phyloP scores from a whole-genome alignment of 2,888 invertebrate species.

The Boloria selene region DNA sequence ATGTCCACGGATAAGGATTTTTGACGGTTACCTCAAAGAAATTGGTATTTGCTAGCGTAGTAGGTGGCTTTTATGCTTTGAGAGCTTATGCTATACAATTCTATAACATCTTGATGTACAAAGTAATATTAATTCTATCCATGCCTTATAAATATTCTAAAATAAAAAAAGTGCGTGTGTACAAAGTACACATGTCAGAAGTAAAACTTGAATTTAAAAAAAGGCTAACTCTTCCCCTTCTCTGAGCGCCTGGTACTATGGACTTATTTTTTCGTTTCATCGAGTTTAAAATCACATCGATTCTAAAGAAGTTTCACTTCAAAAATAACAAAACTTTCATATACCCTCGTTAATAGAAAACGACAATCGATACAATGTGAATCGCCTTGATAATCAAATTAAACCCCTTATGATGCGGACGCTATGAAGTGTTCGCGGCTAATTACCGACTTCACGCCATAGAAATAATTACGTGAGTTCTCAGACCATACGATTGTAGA shows the following conservation, averaged over 20 bases:
- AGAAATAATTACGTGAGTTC: constrained; percentile 71
- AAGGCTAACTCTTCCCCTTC: too few species aligned
- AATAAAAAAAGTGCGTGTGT: background rate
- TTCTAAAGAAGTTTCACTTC: too few species aligned
- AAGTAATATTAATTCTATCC: background rate
- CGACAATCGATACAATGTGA: constrained; percentile 39
- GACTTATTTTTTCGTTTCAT: too few species aligned
- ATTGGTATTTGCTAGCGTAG: background rate
- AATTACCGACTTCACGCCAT: constrained; percentile 66
- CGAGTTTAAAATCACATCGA: too few species aligned
- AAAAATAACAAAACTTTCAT: constrained; percentile 22
- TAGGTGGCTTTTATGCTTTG: background rate
- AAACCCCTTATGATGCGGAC: constrained; percentile 52
- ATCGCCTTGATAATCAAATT: constrained; percentile 62
- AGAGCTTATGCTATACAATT: background rate
- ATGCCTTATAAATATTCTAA: background rate
- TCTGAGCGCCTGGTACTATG: too few species aligned
- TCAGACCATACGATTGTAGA: constrained; percentile 51
- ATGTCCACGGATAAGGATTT: constrained; percentile 1
- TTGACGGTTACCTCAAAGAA: background rate
- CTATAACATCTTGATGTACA: background rate
- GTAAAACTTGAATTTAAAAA: too few species aligned
- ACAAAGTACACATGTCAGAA: too few species aligned
- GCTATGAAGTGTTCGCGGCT: constrained; percentile 60
- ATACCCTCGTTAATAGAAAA: constrained; percentile 33